Percentiles rank a stretch among this genome's conserved stretches.
Evolutionary conservation across 2,797 vertebrate species (phyloP).

Genomic region (Catostomus latipinnis): DNA sequence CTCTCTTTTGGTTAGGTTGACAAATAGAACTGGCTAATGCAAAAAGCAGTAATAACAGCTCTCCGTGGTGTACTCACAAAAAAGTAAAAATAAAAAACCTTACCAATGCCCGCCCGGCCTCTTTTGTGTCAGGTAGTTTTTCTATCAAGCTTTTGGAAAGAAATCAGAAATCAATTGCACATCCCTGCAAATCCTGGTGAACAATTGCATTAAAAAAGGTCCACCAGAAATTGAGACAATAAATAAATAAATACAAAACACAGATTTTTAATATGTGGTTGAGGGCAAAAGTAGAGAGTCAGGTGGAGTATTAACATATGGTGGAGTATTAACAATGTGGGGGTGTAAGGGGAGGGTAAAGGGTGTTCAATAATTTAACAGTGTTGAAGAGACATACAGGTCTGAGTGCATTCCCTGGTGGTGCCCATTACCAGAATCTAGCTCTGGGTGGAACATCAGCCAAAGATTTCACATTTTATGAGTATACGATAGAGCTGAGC

Average conservation of each 20-base stretch:
- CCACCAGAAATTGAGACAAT: slow-evolving; percentile 9
- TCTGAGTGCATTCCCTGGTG: slow-evolving; percentile 77
- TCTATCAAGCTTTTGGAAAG: not conserved
- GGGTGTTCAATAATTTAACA: slow-evolving; percentile 73
- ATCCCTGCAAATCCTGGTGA: not conserved
- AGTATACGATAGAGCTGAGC: slow-evolving; percentile 71
- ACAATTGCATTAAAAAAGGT: slow-evolving; percentile 1
- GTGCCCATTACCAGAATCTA: slow-evolving; percentile 62
- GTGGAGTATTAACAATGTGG: slow-evolving; percentile 49
- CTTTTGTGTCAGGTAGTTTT: slow-evolving; percentile 4
- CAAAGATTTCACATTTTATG: slow-evolving; percentile 64
- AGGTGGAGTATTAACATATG: slow-evolving; percentile 20
- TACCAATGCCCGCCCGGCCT: not conserved
- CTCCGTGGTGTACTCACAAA: slow-evolving; percentile 12
- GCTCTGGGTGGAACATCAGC: slow-evolving; percentile 73
- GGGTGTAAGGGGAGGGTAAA: not conserved
- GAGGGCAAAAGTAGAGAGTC: not conserved
- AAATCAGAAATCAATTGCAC: slow-evolving; percentile 6
- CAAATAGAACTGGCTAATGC: slow-evolving; percentile 40
- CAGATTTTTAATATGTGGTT: not conserved
- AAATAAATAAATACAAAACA: not conserved
- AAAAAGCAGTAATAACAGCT: slow-evolving; percentile 35
- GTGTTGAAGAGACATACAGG: slow-evolving; percentile 67
- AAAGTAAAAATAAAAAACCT: not conserved
- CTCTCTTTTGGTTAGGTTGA: slow-evolving; percentile 21